phyloP scores from a whole-genome alignment of 1,140 invertebrate genomes.

The Platorchestia sp. region DNA sequence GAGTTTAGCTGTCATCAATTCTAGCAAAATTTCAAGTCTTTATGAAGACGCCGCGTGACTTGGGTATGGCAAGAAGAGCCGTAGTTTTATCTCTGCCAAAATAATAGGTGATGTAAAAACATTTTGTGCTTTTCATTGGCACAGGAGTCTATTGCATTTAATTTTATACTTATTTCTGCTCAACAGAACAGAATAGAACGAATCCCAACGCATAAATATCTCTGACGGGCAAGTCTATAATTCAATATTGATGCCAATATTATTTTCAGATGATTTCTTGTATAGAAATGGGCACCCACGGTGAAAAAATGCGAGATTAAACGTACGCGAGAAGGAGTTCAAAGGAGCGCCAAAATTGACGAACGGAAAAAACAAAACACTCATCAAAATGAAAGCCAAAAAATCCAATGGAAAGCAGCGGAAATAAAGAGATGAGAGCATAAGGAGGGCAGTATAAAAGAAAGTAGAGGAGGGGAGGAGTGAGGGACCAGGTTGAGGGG shows the following conservation, averaged over 20 bases:
- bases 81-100: neutral
- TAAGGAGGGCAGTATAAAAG: neutral
- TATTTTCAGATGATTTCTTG: too few species aligned
- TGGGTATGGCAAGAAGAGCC: neutral
- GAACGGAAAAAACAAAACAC: neutral
- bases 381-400: neutral
- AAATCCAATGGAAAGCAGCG: neutral
- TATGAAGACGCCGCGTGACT: too few species aligned
- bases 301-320: neutral
- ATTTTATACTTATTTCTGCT: too few species aligned
- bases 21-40: too few species aligned
- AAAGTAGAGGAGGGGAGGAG: neutral
- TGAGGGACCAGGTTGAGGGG: neutral
- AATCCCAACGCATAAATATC: too few species aligned
- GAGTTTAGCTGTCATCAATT: too few species aligned
- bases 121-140: neutral
- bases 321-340: neutral
- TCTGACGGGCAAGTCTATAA: too few species aligned
- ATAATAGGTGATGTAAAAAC: neutral
- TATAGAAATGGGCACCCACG: neutral
- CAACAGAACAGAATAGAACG: too few species aligned
- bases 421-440: neutral
- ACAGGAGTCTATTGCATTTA: too few species aligned
- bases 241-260: too few species aligned
- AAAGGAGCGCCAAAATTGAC: neutral